Percentiles rank a stretch among this genome's conserved stretches.
Evolutionary conservation across 2,888 invertebrate species (phyloP).

Genomic region (Caenorhabditis angaria): DNA sequence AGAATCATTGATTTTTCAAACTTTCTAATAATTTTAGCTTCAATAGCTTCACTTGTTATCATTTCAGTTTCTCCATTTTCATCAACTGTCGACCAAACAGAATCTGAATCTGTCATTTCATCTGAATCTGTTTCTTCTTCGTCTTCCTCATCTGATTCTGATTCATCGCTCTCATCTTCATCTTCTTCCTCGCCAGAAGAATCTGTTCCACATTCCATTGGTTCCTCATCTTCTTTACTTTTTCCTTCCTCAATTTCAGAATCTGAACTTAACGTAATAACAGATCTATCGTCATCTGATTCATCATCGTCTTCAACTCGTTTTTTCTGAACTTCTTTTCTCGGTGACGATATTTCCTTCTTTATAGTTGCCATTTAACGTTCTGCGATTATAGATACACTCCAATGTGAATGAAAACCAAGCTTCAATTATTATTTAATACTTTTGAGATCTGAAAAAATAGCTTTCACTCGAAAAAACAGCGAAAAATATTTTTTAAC

Average conservation of each 20-base stretch:
- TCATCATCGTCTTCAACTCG: constrained; percentile 34
- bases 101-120: constrained; percentile 38
- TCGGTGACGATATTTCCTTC: neutral
- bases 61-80: constrained; percentile 27
- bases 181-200: constrained; percentile 29
- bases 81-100: constrained; percentile 43
- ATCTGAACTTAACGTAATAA: constrained; percentile 14
- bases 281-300: constrained; percentile 26
- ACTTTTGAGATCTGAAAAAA: constrained; percentile 19
- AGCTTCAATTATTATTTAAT: no score
- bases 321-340: constrained; percentile 7
- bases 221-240: constrained; percentile 31
- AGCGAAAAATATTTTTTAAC: neutral
- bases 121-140: constrained; percentile 12
- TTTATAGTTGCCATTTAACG: no score
- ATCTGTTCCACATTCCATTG: constrained; percentile 11
- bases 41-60: constrained; percentile 26
- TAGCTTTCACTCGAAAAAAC: neutral
- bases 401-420: no score
- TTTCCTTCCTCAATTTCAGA: constrained; percentile 13
- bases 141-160: constrained; percentile 11
- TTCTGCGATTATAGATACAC: no score
- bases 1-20: constrained; percentile 39
- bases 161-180: constrained; percentile 15
- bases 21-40: constrained; percentile 42